Evolutionary conservation across 2,113 vertebrate species (phyloP), one percentile per base, ranked within the genome.

Genomic region (Callocephalon fimbriatum): DNA sequence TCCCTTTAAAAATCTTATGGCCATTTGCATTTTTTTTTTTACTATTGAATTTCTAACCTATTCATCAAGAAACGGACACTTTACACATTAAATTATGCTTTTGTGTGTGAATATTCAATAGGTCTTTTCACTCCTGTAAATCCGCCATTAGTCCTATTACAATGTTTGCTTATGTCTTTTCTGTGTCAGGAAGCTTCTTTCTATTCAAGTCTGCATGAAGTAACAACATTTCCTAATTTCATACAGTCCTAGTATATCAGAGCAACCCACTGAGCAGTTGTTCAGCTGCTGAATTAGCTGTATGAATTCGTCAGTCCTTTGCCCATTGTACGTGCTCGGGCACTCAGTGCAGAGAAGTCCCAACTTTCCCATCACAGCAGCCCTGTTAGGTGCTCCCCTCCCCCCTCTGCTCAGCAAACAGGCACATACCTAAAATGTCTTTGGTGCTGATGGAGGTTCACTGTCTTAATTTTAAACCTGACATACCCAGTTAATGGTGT

Each of bases 221-320:
- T 73, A 68, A 90, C 82, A 87, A 84, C 85, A 65, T 95, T 95
- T 96, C 65, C 83, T 92, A 81, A 95, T 96, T 95, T 94, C 88
- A 84, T 91, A 82, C 83, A 54, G 22, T 44, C 38, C 42, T 72
- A 7, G 42, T 76, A 14, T 73, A 61, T 48, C 72, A 75, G 63
- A 76, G 92, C 56, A 87, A 81, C 88, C 86, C 89, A 88, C 58
- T 71, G 93, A 95, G 95, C 71, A 61, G 90, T 88, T 63, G 59
- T 95, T 95, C 56, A 87, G 62, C 73, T 81, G 80, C 22, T 88
- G 87, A 96, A 95, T 83, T 76, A 80, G 70, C 66, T 59, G 51
- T 65, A 81, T 56, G 62, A 73, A 80, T 83, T 76, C 7, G 0
- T 58, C 3, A 3, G 20, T 76, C 47, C 72, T 50, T 81, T 0